Base-by-base conservation (phyloP, 2,888 invertebrate species). In the Pammene aurita region DNA sequence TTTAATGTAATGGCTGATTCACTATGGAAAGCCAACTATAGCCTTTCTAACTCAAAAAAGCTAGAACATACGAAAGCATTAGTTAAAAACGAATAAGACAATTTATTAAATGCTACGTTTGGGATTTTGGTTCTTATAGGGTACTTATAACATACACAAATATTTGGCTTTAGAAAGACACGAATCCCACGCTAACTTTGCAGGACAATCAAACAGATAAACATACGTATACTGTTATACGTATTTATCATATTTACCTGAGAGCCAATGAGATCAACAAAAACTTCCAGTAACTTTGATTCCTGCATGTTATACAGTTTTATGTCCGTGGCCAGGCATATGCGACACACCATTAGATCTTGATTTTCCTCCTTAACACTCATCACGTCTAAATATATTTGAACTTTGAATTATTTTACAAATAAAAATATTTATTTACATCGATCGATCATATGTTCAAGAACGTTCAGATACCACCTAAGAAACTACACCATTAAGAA, bases 381-480 rank as follows among this genome's bases (percentile, higher is more conserved):
- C 62, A 62, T 62, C 13, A 0, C 18, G 26, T 18, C 41, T 11
- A 54, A 34, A 54, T 18, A 52, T 38, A 0, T 52, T 50, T 11
- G 16, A n/a, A 58, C 10, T 57, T 35, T n/a, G n/a, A 34, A n/a
- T 38, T 38, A 38, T 38, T 38, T 38, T 26, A 26, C 26, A 4
- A 26, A 10, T 14, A 46, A 35, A 35, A 48, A 0, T 38, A 48
- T 61, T 48, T 62, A 52, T 52, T 62, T 62, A 62, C 50, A 18
- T 61, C 41, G 62, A 62, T 62, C 50, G 50, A 50, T 18, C 61
- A 50, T 61, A 35, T 50, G 61, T 61, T 61, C n/a, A 26, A 2
- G 38, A 38, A 38, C 61, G 48, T 38, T 61, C 48, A 9, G 48
- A 61, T 48, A 61, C 44, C 11, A 18, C 18, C 4, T 2, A 42